Evolutionary conservation across 1,140 invertebrate genomes (phyloP).

Genomic region (Mizuhopecten yessoensis): DNA sequence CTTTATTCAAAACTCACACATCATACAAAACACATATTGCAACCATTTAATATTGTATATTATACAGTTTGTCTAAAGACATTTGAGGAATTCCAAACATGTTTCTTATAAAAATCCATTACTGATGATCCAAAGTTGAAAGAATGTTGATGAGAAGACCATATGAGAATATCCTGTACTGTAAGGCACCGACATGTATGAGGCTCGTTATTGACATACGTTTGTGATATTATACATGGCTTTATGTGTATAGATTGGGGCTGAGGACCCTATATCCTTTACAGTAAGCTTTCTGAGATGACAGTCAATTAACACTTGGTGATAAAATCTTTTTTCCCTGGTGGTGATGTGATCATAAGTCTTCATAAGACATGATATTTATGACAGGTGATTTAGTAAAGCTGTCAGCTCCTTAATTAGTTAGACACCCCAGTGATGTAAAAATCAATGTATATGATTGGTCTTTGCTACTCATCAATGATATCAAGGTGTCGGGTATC

Average conservation of each 20-base stretch:
- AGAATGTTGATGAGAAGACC: not conserved
- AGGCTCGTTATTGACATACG: not conserved
- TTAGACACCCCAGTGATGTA: not conserved
- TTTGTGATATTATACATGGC: not conserved
- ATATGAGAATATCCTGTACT: not conserved
- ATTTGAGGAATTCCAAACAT: too few relatives aligned
- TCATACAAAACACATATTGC: too few relatives aligned
- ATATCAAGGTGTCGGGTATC: too few relatives aligned
- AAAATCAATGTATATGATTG: not conserved
- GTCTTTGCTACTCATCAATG: not conserved
- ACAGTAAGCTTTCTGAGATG: not conserved
- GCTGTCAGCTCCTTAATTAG: not conserved
- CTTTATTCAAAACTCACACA: too few relatives aligned
- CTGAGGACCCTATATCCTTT: not conserved
- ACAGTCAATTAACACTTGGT: not conserved
- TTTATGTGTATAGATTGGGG: not conserved
- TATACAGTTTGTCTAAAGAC: too few relatives aligned
- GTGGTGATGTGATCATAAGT: not conserved
- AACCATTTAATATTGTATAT: too few relatives aligned
- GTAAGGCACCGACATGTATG: not conserved
- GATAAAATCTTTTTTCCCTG: not conserved
- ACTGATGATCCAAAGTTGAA: too few relatives aligned
- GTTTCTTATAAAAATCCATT: too few relatives aligned
- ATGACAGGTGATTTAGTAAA: not conserved
- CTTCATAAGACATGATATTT: not conserved